Conservation (phyloP, 1,140 invertebrate genomes). For the Anoplolepis gracilipes region DNA sequence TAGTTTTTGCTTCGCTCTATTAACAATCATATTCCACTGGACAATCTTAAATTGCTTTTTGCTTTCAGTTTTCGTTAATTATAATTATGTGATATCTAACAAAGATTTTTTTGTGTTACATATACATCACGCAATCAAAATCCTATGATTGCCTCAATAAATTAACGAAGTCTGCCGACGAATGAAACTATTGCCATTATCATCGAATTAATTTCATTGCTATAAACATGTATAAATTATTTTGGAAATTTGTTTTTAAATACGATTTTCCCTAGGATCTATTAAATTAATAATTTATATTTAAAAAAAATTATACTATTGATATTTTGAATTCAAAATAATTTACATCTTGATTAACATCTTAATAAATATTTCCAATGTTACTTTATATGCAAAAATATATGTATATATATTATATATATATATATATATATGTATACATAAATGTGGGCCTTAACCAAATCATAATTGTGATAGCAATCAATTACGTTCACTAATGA, state of each 20-base stretch:
- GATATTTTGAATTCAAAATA: background rate
- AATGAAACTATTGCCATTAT: constrained; percentile 61
- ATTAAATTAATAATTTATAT: constrained; percentile 14
- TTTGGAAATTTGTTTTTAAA: background rate
- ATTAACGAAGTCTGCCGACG: constrained; percentile 75
- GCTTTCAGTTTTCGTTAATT: constrained; percentile 69
- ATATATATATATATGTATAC: too few relatives aligned
- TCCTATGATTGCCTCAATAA: constrained; percentile 81
- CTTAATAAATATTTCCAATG: background rate
- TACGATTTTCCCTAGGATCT: background rate
- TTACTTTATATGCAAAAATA: background rate
- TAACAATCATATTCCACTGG: constrained; percentile 61
- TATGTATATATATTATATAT: background rate
- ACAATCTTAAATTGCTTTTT: background rate
- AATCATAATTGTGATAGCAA: constrained; percentile 67
- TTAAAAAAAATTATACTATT: background rate
- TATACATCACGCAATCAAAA: constrained; percentile 79
- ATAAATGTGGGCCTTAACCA: background rate
- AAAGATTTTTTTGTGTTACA: constrained; percentile 66
- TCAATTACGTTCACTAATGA: constrained; percentile 55
- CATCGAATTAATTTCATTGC: background rate
- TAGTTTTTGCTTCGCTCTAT: constrained; percentile 78
- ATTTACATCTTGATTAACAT: background rate
- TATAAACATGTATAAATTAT: background rate
- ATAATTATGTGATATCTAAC: constrained; percentile 22